Conservation (phyloP, 2,113 vertebrate genomes). For the Oreochromis niloticus region DNA sequence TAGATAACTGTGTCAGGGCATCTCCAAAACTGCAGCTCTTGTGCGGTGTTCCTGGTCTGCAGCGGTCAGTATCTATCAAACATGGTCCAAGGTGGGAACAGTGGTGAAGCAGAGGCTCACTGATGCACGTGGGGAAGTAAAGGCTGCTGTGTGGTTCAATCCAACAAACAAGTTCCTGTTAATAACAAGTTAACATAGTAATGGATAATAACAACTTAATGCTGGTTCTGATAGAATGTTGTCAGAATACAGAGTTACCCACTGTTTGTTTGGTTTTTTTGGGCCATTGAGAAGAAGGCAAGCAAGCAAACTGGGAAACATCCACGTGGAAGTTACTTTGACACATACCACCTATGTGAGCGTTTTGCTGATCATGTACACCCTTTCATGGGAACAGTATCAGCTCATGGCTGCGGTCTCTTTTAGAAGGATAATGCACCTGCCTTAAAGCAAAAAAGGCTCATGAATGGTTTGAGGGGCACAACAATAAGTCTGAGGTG, state of each 20-base stretch:
- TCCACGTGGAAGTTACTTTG: background rate
- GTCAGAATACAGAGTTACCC: background rate
- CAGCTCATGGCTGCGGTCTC: background rate
- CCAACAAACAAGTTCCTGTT: background rate
- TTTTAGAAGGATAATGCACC: background rate
- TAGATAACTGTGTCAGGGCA: background rate
- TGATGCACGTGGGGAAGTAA: background rate
- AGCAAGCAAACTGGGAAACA: background rate
- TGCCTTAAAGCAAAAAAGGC: background rate
- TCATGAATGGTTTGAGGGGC: background rate
- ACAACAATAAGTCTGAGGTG: background rate
- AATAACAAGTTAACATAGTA: background rate
- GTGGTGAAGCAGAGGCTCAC: fast-evolving
- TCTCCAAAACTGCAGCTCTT: background rate
- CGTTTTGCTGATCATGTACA: background rate
- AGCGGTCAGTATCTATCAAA: background rate
- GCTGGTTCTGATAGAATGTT: background rate
- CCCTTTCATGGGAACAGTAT: background rate
- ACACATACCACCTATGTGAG: background rate
- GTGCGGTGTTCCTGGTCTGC: fast-evolving
- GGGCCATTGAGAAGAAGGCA: fast-evolving
- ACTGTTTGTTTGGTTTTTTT: background rate
- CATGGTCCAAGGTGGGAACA: background rate
- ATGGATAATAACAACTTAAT: background rate
- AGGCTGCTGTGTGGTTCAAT: background rate